phyloP scores from a whole-genome alignment of 2,888 invertebrate species.

The Crossocerus cetratus region DNA sequence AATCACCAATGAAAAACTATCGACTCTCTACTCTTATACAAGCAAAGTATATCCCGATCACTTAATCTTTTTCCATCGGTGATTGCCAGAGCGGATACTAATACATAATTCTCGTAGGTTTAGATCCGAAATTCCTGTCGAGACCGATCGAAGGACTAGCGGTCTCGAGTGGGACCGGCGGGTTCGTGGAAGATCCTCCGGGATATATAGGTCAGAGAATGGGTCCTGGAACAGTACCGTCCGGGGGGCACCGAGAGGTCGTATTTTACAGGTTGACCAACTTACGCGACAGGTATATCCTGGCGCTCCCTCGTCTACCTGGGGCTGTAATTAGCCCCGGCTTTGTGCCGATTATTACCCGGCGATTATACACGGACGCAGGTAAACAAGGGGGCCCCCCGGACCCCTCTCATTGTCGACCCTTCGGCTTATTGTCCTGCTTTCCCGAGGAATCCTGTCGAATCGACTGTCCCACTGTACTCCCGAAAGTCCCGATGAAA shows the following conservation, averaged over 20 bases:
- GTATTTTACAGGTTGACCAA: constrained; percentile 13
- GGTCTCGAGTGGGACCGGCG: not conserved
- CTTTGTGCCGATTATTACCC: not conserved
- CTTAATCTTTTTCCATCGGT: too few species aligned
- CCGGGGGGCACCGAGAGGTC: not conserved
- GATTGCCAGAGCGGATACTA: too few species aligned
- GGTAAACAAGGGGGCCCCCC: constrained; percentile 11
- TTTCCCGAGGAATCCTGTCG: too few species aligned
- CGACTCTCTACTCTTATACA: too few species aligned
- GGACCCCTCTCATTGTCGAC: not conserved
- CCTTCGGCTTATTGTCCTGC: not conserved
- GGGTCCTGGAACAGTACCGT: too few species aligned
- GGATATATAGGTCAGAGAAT: not conserved
- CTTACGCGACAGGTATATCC: constrained; percentile 29
- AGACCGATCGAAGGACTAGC: too few species aligned
- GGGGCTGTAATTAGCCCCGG: constrained; percentile 16
- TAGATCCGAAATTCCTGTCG: too few species aligned
- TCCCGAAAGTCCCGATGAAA: too few species aligned
- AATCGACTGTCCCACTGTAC: too few species aligned
- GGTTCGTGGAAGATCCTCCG: not conserved
- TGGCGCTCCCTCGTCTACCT: constrained; percentile 16
- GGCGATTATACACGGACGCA: not conserved
- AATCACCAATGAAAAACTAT: too few species aligned
- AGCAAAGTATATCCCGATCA: too few species aligned
- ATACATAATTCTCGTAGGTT: too few species aligned